A percentile compares a stretch with the other conserved stretches of the same genome.
Evolutionary conservation across 2,888 invertebrate species (phyloP).

Genomic region (Macaria liturata): DNA sequence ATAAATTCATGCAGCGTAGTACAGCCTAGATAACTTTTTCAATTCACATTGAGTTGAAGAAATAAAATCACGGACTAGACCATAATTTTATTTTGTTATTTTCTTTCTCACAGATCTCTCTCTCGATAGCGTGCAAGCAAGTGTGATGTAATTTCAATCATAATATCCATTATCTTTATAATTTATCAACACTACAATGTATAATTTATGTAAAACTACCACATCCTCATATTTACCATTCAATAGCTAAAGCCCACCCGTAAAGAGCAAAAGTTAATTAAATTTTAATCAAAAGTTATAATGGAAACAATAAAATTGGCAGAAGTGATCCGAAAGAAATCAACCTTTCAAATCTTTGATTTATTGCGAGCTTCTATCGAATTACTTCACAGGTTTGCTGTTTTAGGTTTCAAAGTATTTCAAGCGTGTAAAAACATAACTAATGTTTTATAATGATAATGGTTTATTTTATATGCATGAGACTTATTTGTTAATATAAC

Average conservation of each 20-base stretch:
- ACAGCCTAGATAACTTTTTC: too few relatives aligned
- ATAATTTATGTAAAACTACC: background rate
- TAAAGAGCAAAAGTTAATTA: constrained; percentile 40
- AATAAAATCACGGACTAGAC: too few relatives aligned
- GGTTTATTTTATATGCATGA: too few relatives aligned
- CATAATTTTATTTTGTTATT: too few relatives aligned
- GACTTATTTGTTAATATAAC: too few relatives aligned
- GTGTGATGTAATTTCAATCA: background rate
- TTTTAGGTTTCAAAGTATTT: too few relatives aligned
- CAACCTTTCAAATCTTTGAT: constrained; percentile 61
- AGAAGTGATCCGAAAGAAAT: constrained; percentile 53
- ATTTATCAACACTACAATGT: constrained; percentile 10
- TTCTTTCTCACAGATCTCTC: too few relatives aligned
- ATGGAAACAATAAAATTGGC: constrained; percentile 59
- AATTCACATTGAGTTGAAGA: too few relatives aligned
- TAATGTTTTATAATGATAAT: too few relatives aligned
- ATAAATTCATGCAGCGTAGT: too few relatives aligned
- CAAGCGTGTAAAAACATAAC: too few relatives aligned
- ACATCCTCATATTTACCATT: constrained; percentile 15
- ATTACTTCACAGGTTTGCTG: constrained; percentile 2
- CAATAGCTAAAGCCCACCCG: constrained; percentile 19
- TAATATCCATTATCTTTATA: constrained; percentile 14
- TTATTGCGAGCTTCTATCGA: constrained; percentile 43
- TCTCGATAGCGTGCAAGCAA: too few relatives aligned
- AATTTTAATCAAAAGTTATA: constrained; percentile 55